Evolutionary conservation across 35 echinoderm and acorn worm genomes (phyloP).

Genomic region (Diadema setosum): DNA sequence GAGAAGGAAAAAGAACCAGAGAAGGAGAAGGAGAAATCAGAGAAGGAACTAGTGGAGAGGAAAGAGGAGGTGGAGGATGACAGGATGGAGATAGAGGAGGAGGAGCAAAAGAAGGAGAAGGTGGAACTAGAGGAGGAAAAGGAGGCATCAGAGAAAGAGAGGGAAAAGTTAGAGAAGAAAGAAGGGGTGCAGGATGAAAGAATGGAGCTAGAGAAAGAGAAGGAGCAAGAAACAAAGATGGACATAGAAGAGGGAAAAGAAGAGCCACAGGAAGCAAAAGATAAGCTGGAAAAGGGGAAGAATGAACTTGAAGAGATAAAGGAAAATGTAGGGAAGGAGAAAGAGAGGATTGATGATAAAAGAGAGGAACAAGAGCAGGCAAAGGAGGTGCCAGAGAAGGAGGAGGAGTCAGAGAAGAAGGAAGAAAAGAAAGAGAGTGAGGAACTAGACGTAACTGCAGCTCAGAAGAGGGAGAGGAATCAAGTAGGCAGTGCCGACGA

Average conservation of each 20-base stretch:
- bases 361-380: neutral
- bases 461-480: no score
- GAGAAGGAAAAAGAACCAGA: neutral
- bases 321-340: neutral
- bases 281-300: neutral
- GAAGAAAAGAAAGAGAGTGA: neutral
- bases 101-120: neutral
- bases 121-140: neutral
- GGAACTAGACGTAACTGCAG: no score
- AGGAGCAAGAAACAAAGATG: neutral
- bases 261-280: neutral
- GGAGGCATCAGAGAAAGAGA: neutral
- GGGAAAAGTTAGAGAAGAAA: neutral
- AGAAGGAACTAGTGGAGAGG: neutral
- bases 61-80: neutral
- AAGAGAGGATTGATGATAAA: neutral
- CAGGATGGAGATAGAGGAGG: neutral
- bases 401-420: neutral
- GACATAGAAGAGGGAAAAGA: neutral
- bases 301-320: neutral
- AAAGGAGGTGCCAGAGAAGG: neutral
- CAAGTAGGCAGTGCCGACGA: no score
- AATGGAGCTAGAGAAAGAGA: neutral
- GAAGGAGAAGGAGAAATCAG: neutral
- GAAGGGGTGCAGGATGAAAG: neutral